Percentiles rank a stretch among this genome's conserved stretches.
Conservation (phyloP, 2,113 vertebrate species). For the Chroicocephalus ridibundus region DNA sequence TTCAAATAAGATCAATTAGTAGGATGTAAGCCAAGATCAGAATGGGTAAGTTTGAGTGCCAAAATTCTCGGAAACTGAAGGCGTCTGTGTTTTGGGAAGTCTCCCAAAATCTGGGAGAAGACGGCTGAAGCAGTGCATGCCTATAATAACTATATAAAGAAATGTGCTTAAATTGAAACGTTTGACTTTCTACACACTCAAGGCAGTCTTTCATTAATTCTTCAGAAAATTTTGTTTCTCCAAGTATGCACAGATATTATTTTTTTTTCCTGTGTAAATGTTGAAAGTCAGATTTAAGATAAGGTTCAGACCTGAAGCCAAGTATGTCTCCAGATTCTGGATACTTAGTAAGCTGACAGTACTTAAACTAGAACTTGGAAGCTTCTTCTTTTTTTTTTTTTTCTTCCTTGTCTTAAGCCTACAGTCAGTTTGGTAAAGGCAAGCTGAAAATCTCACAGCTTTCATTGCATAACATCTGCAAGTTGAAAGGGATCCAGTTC, state of each 20-base stretch:
- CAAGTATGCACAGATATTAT: background rate
- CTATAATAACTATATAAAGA: background rate
- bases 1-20: background rate
- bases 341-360: background rate
- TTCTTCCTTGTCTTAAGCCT: background rate
- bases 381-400: background rate
- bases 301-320: background rate
- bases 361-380: background rate
- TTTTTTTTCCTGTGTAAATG: background rate
- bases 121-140: background rate
- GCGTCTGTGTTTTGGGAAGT: background rate
- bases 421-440: background rate
- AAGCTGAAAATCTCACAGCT: background rate
- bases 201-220: background rate
- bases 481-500: background rate
- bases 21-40: background rate
- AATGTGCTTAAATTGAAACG: accelerated
- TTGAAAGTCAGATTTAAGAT: background rate
- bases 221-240: background rate
- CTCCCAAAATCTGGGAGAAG: background rate
- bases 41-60: background rate
- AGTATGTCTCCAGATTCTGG: background rate
- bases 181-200: background rate
- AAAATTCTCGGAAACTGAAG: background rate
- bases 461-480: background rate